Conservation (phyloP, 2,113 vertebrate genomes). For the Bombycilla garrulus region DNA sequence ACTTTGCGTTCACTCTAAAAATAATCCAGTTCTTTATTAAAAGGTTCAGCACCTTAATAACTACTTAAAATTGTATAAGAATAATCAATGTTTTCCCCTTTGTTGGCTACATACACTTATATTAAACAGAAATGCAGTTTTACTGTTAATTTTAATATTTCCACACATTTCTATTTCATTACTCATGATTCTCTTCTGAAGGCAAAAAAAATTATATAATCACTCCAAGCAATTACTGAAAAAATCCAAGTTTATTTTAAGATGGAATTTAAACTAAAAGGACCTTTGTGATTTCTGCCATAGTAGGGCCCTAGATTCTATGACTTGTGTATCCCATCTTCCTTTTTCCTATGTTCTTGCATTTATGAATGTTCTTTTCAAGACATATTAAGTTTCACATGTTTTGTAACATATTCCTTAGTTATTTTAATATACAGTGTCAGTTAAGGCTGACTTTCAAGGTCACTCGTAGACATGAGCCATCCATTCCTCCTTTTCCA, state of each 20-base stretch:
- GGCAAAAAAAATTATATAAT: not conserved
- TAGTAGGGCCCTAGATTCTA: not conserved
- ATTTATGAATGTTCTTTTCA: not conserved
- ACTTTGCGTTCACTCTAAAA: slow-evolving; percentile 63
- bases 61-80: slow-evolving; percentile 33
- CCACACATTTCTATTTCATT: not conserved
- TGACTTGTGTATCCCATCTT: not conserved
- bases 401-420: not conserved
- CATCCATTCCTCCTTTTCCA: not conserved
- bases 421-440: not conserved
- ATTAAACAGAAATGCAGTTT: not conserved
- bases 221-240: not conserved
- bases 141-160: slow-evolving; percentile 11
- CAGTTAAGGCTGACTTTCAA: not conserved
- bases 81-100: slow-evolving; percentile 34
- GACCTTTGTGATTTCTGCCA: not conserved
- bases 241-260: not conserved
- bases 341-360: not conserved
- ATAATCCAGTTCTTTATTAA: slow-evolving; percentile 58
- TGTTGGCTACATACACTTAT: slow-evolving; percentile 12
- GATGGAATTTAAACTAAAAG: not conserved
- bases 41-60: slow-evolving; percentile 57
- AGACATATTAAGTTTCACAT: not conserved
- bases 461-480: not conserved
- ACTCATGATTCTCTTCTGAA: not conserved